Conservation (phyloP, 2,797 vertebrate species). For the Rhinatrema bivittatum region DNA sequence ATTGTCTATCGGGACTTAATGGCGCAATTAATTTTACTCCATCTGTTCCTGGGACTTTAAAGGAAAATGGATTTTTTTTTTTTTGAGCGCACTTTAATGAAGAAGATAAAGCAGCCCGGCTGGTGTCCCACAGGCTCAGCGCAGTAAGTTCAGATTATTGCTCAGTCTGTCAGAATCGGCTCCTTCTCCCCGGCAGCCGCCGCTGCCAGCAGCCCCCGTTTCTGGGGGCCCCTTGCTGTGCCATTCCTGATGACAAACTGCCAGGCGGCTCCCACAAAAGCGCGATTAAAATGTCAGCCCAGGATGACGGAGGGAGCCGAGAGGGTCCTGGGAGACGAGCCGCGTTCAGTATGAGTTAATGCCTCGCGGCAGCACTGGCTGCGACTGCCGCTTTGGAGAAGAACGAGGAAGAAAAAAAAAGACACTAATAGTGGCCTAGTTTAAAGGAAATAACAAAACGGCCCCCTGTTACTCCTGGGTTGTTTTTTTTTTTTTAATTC, state of each 20-base stretch:
- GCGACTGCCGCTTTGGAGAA: slow-evolving; percentile 40
- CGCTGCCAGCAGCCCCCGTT: slow-evolving; percentile 58
- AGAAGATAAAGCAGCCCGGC: slow-evolving; percentile 89
- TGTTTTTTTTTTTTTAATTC: no score
- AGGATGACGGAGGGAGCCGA: slow-evolving; percentile 71
- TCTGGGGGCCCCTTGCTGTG: slow-evolving; percentile 66
- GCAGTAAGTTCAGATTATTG: slow-evolving; percentile 86
- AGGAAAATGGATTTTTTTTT: slow-evolving; percentile 87
- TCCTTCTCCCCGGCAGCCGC: slow-evolving; percentile 63
- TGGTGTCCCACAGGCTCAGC: slow-evolving; percentile 76
- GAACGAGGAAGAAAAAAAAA: slow-evolving; percentile 27
- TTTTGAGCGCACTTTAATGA: slow-evolving; percentile 92
- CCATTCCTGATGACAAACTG: slow-evolving; percentile 74
- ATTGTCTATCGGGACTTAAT: slow-evolving; percentile 90
- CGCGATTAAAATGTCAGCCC: slow-evolving; percentile 80
- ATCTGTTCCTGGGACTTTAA: slow-evolving; percentile 95
- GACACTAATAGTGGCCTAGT: slow-evolving; percentile 30
- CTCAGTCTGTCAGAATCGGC: slow-evolving; percentile 77
- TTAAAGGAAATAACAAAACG: slow-evolving; percentile 4
- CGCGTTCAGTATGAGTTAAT: slow-evolving; percentile 74
- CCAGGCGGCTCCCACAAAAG: slow-evolving; percentile 76
- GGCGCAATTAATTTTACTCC: slow-evolving; percentile 94
- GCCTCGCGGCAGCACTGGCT: slow-evolving; percentile 60
- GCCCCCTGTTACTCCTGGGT: no score
- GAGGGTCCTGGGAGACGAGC: slow-evolving; percentile 70